Base-by-base conservation (phyloP, 2,888 invertebrate species). In the Amiota mariae region DNA sequence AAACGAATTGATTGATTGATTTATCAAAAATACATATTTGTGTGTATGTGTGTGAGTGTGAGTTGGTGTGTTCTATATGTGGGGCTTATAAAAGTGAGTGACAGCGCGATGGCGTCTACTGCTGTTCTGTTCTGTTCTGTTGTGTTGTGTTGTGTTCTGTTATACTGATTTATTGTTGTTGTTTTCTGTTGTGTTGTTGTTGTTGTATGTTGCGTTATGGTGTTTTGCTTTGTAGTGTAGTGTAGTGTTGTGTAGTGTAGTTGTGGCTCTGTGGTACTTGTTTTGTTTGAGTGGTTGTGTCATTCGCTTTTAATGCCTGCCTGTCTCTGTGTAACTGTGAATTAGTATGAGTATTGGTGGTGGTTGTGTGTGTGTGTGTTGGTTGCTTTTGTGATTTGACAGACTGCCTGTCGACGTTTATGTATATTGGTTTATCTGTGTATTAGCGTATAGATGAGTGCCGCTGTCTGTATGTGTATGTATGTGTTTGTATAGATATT, bases 381-480 rank as follows among this genome's bases (percentile, higher is more conserved):
- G n/a, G n/a, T n/a, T n/a, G 24, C 57, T 10, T 18, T 36, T 51
- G 67, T 47, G 57, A 56, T 57, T 56, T 66, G 57, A 71, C 71
- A 61, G 82, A 74, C 85, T 82, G 83, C 81, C 83, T 83, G 85
- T 85, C 83, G 82, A 81, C 81, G 83, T 84, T 84, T 83, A 81
- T 84, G 83, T 85, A 85, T 85, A 83, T 85, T 85, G 80, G 81
- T 68, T 68, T 68, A 54, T 68, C 51, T 13, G 36, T 36, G 8
- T 36, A 36, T 36, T 68, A 49, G 48, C 49, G 72, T 71, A 36
- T 63, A 66, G 66, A 18, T 61, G 59, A 63, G 20, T 77, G 59
- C 72, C 68, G 20, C 54, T 75, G 67, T 71, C 54, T 63, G 57
- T 67, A 68, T 47, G 71, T 66, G 57, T 75, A 20, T 59, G 48